phyloP scores from a whole-genome alignment of 1,140 invertebrate species.

The Trachelipus rathkii region DNA sequence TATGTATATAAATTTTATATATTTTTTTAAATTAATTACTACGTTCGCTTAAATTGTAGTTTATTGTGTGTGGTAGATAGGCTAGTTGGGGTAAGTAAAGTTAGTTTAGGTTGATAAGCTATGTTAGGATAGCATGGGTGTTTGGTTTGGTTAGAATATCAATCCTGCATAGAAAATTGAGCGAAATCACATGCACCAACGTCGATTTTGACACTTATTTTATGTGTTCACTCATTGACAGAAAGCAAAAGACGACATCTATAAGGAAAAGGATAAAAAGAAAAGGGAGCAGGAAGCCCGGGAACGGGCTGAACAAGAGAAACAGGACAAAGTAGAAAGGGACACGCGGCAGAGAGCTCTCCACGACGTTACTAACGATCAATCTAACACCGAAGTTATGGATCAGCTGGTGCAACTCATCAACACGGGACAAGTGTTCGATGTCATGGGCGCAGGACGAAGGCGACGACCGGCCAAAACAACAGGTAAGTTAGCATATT shows the following conservation, averaged over 20 bases:
- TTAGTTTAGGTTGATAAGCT: too few species aligned
- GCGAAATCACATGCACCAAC: too few species aligned
- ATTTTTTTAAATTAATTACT: too few species aligned
- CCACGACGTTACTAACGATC: constrained; percentile 44
- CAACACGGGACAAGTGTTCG: constrained; percentile 42
- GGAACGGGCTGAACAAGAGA: constrained; percentile 78
- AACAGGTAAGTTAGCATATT: constrained; percentile 24
- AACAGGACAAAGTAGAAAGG: constrained; percentile 59
- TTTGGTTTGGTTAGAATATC: too few species aligned
- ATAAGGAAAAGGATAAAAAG: constrained; percentile 77
- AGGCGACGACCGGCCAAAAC: constrained; percentile 55
- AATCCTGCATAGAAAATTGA: too few species aligned
- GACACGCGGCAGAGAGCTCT: constrained; percentile 39
- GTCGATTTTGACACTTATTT: too few species aligned
- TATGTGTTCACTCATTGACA: too few species aligned
- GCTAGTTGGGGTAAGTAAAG: too few species aligned
- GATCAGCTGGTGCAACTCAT: constrained; percentile 44
- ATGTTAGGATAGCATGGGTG: too few species aligned
- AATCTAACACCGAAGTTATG: constrained; percentile 52
- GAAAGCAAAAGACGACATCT: constrained; percentile 80
- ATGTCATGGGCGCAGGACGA: constrained; percentile 41
- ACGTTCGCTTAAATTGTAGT: too few species aligned
- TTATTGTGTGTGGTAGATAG: too few species aligned
- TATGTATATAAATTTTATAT: too few species aligned
- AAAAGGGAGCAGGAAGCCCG: constrained; percentile 75